Evolutionary conservation across 2,797 vertebrate species (phyloP), one percentile per base, ranked within the genome.

Genomic region (Toxotes lorentzi): DNA sequence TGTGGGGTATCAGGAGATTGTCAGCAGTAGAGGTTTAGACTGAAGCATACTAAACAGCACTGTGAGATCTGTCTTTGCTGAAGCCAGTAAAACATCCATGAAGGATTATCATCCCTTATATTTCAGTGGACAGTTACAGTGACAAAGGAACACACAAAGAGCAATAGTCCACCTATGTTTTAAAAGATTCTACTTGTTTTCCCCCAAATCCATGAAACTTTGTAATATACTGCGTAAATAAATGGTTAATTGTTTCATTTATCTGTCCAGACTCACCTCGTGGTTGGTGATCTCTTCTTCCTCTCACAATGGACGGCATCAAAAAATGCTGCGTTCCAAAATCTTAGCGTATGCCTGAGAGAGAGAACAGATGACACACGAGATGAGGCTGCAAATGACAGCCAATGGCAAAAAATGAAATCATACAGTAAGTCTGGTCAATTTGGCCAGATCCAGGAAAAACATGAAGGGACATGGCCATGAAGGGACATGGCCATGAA

Each of bases 271-370:
- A 57, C 88, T 91, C 70, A 99, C 98, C 97, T 97, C 58, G 98
- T 99, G 7, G 98, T 97, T 32, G 98, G 98, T 0, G 98, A 99
- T n/a, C 97, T 88, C 91, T 99, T 99, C 83, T 95, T 98, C 90
- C 98, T 95, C 94, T 99, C 98, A 4, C 97, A 99, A 75, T 99
- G 97, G 68, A 99, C 98, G 0, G 98, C 98, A 0, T 99, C 98
- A 0, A 99, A 99, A 86, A 99, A 99, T 0, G 98, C 97, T 0
- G 98, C 98, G 0, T 99, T 99, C 98, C 98, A 99, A 86, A 99
- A 99, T 6, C 98, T 79, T 9, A 99, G 90, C 0, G 97, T 97
- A 68, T 99, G 98, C 98, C 98, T 99, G 91, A 48, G 4, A 41
- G 65, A 79, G 47, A 82, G 11, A 53, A 56, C 12, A 7, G 27